phyloP scores from a whole-genome alignment of 2,113 vertebrate genomes.

The Nesoenas mayeri region DNA sequence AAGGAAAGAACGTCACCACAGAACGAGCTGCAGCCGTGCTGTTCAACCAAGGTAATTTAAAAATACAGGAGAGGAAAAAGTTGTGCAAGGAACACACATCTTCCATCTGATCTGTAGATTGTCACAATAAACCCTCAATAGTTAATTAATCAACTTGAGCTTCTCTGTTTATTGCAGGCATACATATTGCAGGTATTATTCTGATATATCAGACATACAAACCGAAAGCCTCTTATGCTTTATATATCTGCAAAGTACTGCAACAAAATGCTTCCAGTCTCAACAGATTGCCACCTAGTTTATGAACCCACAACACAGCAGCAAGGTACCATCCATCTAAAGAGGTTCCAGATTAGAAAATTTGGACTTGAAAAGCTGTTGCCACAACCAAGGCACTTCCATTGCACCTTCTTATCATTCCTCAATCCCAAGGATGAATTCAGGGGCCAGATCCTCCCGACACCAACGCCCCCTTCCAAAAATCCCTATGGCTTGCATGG shows the following conservation, averaged over 20 bases:
- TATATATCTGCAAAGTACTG: not conserved
- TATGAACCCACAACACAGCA: not conserved
- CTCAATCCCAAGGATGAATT: not conserved
- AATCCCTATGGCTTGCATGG: not conserved
- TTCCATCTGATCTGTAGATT: not conserved
- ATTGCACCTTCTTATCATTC: not conserved
- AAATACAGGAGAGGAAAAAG: not conserved
- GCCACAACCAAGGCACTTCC: not conserved
- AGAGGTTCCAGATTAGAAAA: not conserved
- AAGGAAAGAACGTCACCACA: not conserved
- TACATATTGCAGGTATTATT: not conserved
- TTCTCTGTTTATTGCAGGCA: not conserved
- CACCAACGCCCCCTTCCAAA: fast-evolving
- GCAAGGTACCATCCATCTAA: not conserved
- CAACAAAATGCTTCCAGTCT: not conserved
- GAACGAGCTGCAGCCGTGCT: not conserved
- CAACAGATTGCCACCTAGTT: not conserved
- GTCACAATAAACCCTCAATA: not conserved
- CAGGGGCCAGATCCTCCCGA: not conserved
- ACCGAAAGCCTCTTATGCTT: not conserved
- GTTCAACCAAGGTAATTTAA: not conserved
- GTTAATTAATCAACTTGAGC: not conserved
- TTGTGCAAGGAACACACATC: not conserved
- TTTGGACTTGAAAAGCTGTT: not conserved
- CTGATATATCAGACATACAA: not conserved